Base-by-base conservation (phyloP, 2,797 vertebrate genomes). In the Margarornis squamiger region DNA sequence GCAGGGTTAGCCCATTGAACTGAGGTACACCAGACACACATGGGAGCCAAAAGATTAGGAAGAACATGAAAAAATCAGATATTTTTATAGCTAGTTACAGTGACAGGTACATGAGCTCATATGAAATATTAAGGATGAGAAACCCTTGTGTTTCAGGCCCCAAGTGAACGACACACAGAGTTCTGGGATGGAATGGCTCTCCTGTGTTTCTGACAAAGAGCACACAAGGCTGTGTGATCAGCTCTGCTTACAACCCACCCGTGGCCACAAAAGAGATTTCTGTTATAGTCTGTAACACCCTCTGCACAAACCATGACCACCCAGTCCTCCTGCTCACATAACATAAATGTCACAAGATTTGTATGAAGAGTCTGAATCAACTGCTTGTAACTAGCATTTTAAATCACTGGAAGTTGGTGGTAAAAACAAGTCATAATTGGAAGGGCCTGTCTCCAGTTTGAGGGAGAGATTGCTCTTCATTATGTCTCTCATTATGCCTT, bases 401-500 rank as follows among this genome's bases (percentile, higher is more conserved):
- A 77, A 80, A 90, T 27, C 63, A 30, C 46, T 75, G 70, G 61
- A 82, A 93, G 21, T 30, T 43, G 45, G 36, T 78, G 54, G 58
- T 65, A 82, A 92, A 91, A 95, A 95, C 57, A 92, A 86, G 58
- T 5, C 29, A 18, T 96, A 97, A 90, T 92, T 94, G 88, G 70
- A 86, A 90, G 80, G 88, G 80, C 32, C 67, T 86, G 76, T 59
- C 93, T 94, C 67, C 86, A 92, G 92, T 90, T 54, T 80, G 82
- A 86, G 73, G 70, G 57, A 91, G 79, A 92, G 71, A 84, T 16
- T 75, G 91, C n/a, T 71, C 74, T 95, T 95, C 74, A 92, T 97
- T 96, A 92, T 34, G 46, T 75, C 59, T 77, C 95, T 95, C 92
- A 92, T 96, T 96, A 95, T 10, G 14, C 81, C 90, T 96, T 97